Evolutionary conservation across 2,888 invertebrate species (phyloP).

Genomic region (Scotopteryx bipunctaria): DNA sequence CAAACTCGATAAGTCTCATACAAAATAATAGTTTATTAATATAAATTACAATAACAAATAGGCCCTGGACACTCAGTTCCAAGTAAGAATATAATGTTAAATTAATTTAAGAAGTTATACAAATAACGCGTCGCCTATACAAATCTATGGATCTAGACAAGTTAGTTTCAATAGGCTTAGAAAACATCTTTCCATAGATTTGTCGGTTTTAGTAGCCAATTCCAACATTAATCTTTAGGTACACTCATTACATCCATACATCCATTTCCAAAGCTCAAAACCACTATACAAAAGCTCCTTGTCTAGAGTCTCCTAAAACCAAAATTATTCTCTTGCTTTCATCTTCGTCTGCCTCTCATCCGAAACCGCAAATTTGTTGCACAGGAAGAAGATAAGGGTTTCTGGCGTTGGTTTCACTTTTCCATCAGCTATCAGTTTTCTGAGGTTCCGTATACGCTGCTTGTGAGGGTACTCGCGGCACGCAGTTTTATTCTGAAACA

Average conservation of each 20-base stretch:
- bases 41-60: constrained; percentile 28
- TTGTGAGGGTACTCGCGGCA: constrained; percentile 83
- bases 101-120: constrained; percentile 12
- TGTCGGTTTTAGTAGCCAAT: no score
- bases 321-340: constrained; percentile 7
- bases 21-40: constrained; percentile 35
- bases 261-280: no score
- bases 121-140: neutral
- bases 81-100: constrained; percentile 21
- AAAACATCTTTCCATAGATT: neutral
- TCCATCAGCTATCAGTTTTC: constrained; percentile 71
- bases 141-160: constrained; percentile 5
- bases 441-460: constrained; percentile 84
- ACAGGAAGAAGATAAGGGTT: constrained; percentile 78
- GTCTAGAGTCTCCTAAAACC: neutral
- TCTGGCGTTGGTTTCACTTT: constrained; percentile 77
- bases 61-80: constrained; percentile 25
- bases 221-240: no score
- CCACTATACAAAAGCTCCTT: neutral
- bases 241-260: no score
- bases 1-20: constrained; percentile 26
- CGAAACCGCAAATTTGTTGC: constrained; percentile 78
- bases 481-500: constrained; percentile 44
- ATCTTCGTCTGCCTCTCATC: constrained; percentile 65
- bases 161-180: neutral